A percentile compares a stretch with the other conserved stretches of the same genome.
Evolutionary conservation across 1,140 invertebrate genomes (phyloP).

Genomic region (Drepana arcuata): DNA sequence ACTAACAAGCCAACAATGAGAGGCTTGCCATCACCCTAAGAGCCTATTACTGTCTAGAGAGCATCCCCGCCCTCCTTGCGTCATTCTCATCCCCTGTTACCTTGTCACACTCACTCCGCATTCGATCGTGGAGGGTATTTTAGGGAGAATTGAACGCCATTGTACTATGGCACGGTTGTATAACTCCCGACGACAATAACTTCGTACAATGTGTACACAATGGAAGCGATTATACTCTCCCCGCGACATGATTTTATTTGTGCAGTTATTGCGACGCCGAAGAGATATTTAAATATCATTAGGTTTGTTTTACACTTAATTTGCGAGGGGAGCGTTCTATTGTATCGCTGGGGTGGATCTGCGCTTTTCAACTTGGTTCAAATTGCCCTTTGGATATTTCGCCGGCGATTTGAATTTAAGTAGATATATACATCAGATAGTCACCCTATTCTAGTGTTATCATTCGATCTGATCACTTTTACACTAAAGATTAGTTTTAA

Average conservation of each 20-base stretch:
- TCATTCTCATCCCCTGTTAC: constrained; percentile 29
- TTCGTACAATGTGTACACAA: constrained; percentile 63
- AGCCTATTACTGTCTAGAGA: constrained; percentile 59
- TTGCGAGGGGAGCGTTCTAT: constrained; percentile 57
- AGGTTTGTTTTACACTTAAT: constrained; percentile 72
- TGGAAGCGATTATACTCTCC: constrained; percentile 62
- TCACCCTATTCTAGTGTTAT: constrained; percentile 34
- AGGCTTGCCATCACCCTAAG: constrained; percentile 59
- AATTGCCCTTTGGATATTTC: constrained; percentile 40
- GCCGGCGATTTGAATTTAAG: constrained; percentile 50
- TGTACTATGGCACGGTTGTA: too few species aligned
- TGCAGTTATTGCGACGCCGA: constrained; percentile 62
- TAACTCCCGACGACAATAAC: constrained; percentile 23
- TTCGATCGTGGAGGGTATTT: too few species aligned
- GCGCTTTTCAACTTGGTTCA: constrained; percentile 38
- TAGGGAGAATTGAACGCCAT: too few species aligned
- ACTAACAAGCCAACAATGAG: constrained; percentile 67
- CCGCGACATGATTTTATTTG: constrained; percentile 68
- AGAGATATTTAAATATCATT: constrained; percentile 71
- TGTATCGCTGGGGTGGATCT: constrained; percentile 49
- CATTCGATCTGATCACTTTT: constrained; percentile 22
- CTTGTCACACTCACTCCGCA: constrained; percentile 47
- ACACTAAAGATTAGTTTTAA: constrained; percentile 23
- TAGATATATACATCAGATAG: constrained; percentile 47
- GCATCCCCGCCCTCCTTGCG: constrained; percentile 46